These are phyloP conservation scores for Gnathonemus echidnorhynchus DNA, from an alignment of 2,113 vertebrate species.

Conservation along the genomic window DNA sequence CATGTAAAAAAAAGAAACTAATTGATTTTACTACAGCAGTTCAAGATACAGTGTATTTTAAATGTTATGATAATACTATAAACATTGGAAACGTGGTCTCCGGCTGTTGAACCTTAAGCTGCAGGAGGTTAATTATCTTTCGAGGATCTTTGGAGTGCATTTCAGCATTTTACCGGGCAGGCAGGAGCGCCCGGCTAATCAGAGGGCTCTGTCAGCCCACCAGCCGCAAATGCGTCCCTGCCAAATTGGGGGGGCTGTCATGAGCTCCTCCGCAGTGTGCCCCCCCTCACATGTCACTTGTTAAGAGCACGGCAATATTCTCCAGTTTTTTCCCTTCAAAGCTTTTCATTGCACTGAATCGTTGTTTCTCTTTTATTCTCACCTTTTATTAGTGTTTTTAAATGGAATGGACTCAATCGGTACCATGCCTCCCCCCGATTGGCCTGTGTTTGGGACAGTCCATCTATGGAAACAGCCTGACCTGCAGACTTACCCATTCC, in stretches of 20 bases:
- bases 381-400: neutral
- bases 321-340: neutral
- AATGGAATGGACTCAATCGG: neutral
- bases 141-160: slow-evolving; percentile 1
- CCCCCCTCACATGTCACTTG: neutral
- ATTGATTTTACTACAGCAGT: neutral
- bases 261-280: neutral
- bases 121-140: slow-evolving; percentile 4
- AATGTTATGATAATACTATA: slow-evolving; percentile 6
- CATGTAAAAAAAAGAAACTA: neutral
- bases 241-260: neutral
- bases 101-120: slow-evolving; percentile 1
- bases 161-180: neutral
- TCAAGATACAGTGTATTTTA: neutral
- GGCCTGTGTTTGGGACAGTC: neutral
- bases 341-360: neutral
- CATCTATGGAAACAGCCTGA: neutral
- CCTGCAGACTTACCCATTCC: neutral
- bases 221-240: neutral
- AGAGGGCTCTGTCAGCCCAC: neutral
- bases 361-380: neutral
- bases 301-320: neutral
- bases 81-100: neutral
- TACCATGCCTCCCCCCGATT: neutral
- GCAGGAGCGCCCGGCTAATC: neutral